Percentiles rank a stretch among this genome's conserved stretches.
phyloP scores from a whole-genome alignment of 64 coral and sea anemone genomes.

The Montipora sp. region DNA sequence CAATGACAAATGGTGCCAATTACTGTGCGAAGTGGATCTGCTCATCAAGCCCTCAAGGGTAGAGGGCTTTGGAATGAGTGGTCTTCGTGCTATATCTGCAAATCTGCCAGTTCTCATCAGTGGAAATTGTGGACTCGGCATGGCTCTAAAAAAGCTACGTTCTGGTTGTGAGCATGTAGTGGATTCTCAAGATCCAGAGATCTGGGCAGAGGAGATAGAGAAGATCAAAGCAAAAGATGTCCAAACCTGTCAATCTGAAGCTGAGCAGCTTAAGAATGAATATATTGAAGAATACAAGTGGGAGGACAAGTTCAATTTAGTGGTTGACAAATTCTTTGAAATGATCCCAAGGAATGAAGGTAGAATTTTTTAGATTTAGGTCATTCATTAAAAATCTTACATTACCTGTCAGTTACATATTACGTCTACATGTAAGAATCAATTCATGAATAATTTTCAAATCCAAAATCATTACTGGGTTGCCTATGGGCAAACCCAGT shows the following conservation, averaged over 20 bases:
- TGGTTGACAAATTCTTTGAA: background rate
- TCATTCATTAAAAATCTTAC: background rate
- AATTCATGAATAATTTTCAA: no score
- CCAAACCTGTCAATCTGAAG: background rate
- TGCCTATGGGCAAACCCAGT: no score
- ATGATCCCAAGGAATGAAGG: background rate
- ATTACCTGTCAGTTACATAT: no score
- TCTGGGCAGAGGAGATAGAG: conserved; percentile 18
- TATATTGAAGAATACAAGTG: background rate
- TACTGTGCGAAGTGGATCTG: conserved; percentile 42
- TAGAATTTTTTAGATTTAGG: background rate
- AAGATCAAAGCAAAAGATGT: background rate
- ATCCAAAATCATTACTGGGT: no score
- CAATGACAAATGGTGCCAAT: background rate
- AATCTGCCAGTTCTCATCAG: conserved; percentile 25
- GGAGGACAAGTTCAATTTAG: background rate
- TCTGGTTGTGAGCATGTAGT: background rate
- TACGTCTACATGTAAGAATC: no score
- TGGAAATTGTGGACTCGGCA: conserved; percentile 30
- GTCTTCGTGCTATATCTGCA: conserved; percentile 29
- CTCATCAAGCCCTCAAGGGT: conserved; percentile 24
- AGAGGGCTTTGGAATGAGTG: conserved; percentile 45
- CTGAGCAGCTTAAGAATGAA: conserved; percentile 2
- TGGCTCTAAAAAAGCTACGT: conserved; percentile 1
- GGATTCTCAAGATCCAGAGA: conserved; percentile 21